Base-by-base conservation (phyloP, 2,888 invertebrate genomes). In the Lasius fuliginosus region DNA sequence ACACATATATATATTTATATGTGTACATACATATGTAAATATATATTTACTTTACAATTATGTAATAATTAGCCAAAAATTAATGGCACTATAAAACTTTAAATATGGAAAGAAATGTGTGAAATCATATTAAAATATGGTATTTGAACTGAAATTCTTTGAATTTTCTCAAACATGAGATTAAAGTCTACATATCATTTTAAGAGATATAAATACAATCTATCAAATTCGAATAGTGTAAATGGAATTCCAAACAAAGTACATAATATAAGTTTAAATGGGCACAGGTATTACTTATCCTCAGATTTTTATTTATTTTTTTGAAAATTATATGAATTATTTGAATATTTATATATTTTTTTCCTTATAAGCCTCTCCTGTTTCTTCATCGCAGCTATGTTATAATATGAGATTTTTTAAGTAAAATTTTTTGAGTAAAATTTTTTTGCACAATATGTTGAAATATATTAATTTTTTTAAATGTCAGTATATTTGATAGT, bases 271-370 rank as follows among this genome's bases (percentile, higher is more conserved):
- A 67, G 11, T 15, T 62, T 68, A 62, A 84, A 65, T 65, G 53
- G 83, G 40, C 27, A 65, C 73, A 69, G 65, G n/a, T 87, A 77
- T 74, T 58, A 53, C 75, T 86, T 83, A 30, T 76, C 8, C 6
- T 65, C 2, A 60, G 36, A 65, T 73, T 83, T 71, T 67, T 64
- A 56, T 67, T 64, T 56, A 85, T 87, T 82, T 77, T 71, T 68
- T 68, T 82, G 58, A 42, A 30, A 64, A 71, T 83, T 64, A 87
- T 86, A 87, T 76, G 65, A 84, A 49, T 46, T 67, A 87, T 84
- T 84, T 81, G 62, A 84, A 49, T 49, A 71, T 69, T 77, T 73
- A 64, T 42, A 36, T 76, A 82, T 83, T 23, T 79, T 79, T 84
- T 81, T 81, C n/a, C 30, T 49, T 75, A 11, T 75, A 46, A 30